A percentile compares a stretch with the other conserved stretches of the same genome.
Conservation (phyloP, 2,797 vertebrate genomes). For the Tolypeutes matacus region DNA sequence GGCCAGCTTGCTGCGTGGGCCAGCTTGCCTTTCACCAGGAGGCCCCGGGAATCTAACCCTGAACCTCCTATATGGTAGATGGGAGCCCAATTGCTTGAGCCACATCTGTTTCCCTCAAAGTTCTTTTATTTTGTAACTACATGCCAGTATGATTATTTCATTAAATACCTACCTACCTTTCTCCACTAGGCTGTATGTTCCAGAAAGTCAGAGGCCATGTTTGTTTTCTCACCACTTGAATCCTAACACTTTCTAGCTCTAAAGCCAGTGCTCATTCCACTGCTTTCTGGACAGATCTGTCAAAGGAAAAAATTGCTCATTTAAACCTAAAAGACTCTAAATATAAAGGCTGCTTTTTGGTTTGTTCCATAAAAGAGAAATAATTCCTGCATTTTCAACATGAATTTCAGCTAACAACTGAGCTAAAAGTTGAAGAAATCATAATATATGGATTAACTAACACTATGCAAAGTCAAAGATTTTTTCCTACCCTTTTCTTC, state of each 20-base stretch:
- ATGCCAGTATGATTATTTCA: background rate
- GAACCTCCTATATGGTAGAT: too few relatives aligned
- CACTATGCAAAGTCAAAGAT: background rate
- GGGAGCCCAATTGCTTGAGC: too few relatives aligned
- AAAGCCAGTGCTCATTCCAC: background rate
- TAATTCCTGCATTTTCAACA: background rate
- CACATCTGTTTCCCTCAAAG: background rate
- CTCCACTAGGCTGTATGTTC: background rate
- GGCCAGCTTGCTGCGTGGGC: too few relatives aligned
- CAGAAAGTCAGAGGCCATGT: background rate
- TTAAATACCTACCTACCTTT: background rate
- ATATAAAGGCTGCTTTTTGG: slow-evolving; percentile 29
- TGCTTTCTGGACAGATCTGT: background rate
- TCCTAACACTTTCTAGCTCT: background rate
- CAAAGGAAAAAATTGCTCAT: background rate
- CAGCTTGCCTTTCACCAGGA: too few relatives aligned
- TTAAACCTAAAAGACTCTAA: slow-evolving; percentile 14
- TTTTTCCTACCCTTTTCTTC: background rate
- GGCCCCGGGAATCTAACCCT: too few relatives aligned
- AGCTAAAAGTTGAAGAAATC: background rate
- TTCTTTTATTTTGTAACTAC: background rate
- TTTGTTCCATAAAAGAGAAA: background rate
- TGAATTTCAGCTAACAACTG: slow-evolving; percentile 42
- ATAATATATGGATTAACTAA: background rate
- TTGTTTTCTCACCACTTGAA: slow-evolving; percentile 20